A percentile compares a stretch with the other conserved stretches of the same genome.
Conservation (phyloP, 2,113 vertebrate genomes). For the Macaca nemestrina region DNA sequence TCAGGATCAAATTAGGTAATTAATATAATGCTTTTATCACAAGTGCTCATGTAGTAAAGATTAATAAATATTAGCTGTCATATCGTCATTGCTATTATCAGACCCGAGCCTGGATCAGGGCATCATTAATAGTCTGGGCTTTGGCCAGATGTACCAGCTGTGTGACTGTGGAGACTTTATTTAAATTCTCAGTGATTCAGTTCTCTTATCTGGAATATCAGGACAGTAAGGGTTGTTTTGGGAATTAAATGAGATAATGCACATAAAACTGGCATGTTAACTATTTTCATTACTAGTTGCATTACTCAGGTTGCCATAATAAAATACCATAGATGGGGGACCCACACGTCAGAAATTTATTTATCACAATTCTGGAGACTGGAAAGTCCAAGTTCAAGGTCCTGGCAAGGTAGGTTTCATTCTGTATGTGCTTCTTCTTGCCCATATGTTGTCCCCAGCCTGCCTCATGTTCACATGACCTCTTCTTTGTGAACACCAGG, state of each 20-base stretch:
- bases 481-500: background rate
- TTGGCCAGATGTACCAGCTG: background rate
- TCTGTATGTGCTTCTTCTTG: too few species aligned
- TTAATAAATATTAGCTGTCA: background rate
- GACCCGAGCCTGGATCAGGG: accelerated
- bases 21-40: background rate
- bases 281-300: background rate
- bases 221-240: background rate
- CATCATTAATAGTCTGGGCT: background rate
- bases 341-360: background rate
- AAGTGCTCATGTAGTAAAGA: background rate
- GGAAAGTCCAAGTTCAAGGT: background rate
- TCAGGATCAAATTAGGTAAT: background rate
- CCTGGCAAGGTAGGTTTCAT: background rate
- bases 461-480: background rate
- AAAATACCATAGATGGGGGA: accelerated
- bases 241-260: background rate
- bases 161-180: background rate
- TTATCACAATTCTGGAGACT: background rate
- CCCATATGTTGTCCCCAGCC: too few species aligned
- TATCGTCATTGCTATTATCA: background rate
- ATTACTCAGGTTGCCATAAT: background rate
- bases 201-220: background rate
- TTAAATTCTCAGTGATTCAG: background rate
- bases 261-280: background rate